A percentile compares a stretch with the other conserved stretches of the same genome.
Evolutionary conservation across 1,140 invertebrate genomes (phyloP).

Genomic region (Hypsibius dujardini): DNA sequence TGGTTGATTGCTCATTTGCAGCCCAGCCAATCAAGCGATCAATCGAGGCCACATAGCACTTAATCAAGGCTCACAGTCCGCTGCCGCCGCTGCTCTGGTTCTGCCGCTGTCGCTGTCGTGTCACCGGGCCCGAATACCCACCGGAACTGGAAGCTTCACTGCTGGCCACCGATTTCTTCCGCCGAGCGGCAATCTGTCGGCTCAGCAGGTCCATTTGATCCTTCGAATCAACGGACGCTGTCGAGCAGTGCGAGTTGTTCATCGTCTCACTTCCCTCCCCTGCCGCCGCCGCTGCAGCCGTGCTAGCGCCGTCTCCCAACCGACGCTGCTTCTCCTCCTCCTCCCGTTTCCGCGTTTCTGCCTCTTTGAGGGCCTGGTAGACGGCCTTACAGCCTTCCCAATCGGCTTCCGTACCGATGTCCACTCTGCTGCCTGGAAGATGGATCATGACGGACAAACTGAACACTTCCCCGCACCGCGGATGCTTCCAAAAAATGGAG

Average conservation of each 20-base stretch:
- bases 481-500: no score
- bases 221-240: not conserved
- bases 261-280: not conserved
- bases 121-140: not conserved
- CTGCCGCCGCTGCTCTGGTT: not conserved
- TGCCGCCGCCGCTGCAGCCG: not conserved
- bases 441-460: constrained; percentile 9
- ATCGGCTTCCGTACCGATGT: not conserved
- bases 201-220: not conserved
- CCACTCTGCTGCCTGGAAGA: not conserved
- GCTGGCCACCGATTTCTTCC: no score
- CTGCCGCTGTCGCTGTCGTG: not conserved
- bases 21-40: not conserved
- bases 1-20: not conserved
- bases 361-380: not conserved
- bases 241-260: not conserved
- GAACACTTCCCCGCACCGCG: no score
- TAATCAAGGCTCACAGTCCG: not conserved
- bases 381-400: not conserved
- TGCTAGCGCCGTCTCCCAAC: not conserved
- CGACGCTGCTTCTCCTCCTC: not conserved
- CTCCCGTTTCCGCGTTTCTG: not conserved
- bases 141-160: no score
- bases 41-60: not conserved
- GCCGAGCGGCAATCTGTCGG: no score